A percentile compares a stretch with the other conserved stretches of the same genome.
Conservation (phyloP, 2,888 invertebrate species). For the Tachina lurida region DNA sequence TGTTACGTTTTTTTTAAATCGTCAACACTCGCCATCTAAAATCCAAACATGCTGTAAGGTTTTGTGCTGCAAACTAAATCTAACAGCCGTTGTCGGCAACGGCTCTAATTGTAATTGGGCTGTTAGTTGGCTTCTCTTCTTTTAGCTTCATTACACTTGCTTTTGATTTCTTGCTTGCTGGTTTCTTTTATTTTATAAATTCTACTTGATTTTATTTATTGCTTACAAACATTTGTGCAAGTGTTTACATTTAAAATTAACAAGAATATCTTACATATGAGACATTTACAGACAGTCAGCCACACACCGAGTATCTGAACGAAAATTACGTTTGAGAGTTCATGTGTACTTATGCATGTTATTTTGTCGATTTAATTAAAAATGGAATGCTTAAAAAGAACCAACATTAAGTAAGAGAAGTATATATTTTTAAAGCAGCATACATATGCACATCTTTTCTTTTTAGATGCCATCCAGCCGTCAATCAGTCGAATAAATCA, state of each 20-base stretch:
- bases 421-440: no score
- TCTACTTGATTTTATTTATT: constrained; percentile 38
- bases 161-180: constrained; percentile 2
- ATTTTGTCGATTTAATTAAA: neutral
- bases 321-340: neutral
- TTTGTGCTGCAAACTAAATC: no score
- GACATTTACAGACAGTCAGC: neutral
- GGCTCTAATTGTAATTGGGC: no score
- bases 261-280: constrained; percentile 34
- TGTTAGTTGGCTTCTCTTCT: constrained; percentile 18
- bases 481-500: no score
- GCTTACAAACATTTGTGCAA: constrained; percentile 33
- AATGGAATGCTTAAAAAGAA: no score
- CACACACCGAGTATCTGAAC: neutral
- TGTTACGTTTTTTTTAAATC: no score
- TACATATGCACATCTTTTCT: no score
- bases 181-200: constrained; percentile 3
- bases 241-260: constrained; percentile 61
- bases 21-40: no score
- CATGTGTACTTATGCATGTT: constrained; percentile 24
- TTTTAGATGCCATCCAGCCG: no score
- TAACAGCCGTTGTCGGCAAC: no score
- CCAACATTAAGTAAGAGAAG: no score
- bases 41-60: no score
- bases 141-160: neutral